Base-by-base conservation (phyloP, 2,113 vertebrate genomes). In the Apodemus sylvaticus region DNA sequence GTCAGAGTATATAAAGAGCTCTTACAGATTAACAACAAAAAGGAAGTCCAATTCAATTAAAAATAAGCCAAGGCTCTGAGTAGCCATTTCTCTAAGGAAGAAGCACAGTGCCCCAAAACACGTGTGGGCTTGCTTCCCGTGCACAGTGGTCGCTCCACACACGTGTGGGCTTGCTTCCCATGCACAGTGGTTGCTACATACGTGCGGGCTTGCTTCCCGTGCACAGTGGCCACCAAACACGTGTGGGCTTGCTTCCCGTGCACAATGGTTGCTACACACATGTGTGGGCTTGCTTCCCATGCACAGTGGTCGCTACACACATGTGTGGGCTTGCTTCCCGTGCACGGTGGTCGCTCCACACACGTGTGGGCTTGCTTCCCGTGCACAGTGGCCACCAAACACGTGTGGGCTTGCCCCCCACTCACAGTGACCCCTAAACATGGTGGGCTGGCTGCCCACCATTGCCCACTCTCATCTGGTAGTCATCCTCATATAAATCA, bases 1-100 rank as follows among this genome's bases (percentile, higher is more conserved):
- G 60, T 83, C 71, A 91, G 39, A 93, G 73, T 62, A 83, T 11
- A 51, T 62, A 93, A 92, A 93, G n/a, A 93, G 31, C 36, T 42
- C 83, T 86, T 77, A 94, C 29, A 85, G 73, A 20, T 92, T 45
- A 86, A 94, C 19, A 68, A 53, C 34, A 70, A 53, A 20, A 73
- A 14, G 39, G 62, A 86, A n/a, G 58, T 36, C n/a, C 20, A 89
- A 94, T 94, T 94, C 42, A 86, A 36, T 78, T 74, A 89, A 94
- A 89, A 82, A 73, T 51, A 42, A 66, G 45, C 31, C 91, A 94
- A 88, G 62, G 45, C 55, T 74, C 78, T 73, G 55, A 77, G 88
- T 5, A 86, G 60, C 71, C 36, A 45, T 89, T 87, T 89, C 62
- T 92, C 53, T 53, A 74, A 94, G 86, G 91, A 55, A 88, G 70